Evolutionary conservation across 1,140 invertebrate species (phyloP), one percentile per base, ranked within the genome.

Genomic region (Macrocentrus cingulum): DNA sequence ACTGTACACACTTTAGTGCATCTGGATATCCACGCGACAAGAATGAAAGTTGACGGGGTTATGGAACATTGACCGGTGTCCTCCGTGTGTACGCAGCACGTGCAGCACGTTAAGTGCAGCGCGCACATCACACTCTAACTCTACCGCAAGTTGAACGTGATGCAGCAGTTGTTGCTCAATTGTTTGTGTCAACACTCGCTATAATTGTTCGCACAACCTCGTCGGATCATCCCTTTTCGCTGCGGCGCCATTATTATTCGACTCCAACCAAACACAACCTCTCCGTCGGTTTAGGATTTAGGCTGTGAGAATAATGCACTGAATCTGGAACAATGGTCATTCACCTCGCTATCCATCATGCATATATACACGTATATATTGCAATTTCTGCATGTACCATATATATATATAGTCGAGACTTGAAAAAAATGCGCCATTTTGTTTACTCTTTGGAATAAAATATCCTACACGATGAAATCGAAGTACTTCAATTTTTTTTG

Each of bases 271-370:
- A 49, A 49, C 20, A 51, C 16, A 32, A 29, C 13, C n/a, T 20
- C 6, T 13, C 45, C 20, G 19, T 67, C 72, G 72, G 72, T 74
- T 39, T 75, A 76, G 74, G 72, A 74, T 74, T 75, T 75, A 72
- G 73, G 72, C 73, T 75, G 74, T 68, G 63, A 69, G 58, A 67
- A 72, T 18, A 61, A 66, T 63, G 66, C 66, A 67, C 66, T 58
- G 69, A 74, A 74, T 74, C 72, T 74, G 72, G 72, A 75, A 75
- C 72, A 62, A 64, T 64, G 73, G 72, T 73, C 72, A 53, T 72
- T 73, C 70, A 16, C 45, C 45, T 23, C 8, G 11, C 11, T 23
- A 45, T 45, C 13, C 11, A 11, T 16, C 42, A 48, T 15, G 20
- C 13, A 34, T 49, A 34, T 8, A 34, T 23, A 50, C 36, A 50